phyloP scores from a whole-genome alignment of 35 echinoderm and acorn worm genomes.

The Holothuria glaberrima region DNA sequence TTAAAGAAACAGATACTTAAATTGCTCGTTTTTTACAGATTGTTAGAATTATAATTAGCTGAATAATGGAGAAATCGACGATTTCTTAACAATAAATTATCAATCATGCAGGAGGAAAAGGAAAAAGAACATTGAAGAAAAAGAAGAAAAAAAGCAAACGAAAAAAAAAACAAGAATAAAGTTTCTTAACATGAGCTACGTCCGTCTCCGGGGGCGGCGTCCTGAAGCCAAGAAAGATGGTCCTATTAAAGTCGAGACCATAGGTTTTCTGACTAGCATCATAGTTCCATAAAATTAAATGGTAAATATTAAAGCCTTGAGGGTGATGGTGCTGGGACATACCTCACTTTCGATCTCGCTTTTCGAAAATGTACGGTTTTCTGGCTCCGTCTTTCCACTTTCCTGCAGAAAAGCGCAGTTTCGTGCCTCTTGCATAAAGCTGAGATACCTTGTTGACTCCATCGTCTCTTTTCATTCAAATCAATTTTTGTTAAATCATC shows the following conservation, averaged over 20 bases:
- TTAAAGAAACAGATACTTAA: constrained; percentile 34
- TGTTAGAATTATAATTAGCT: background rate
- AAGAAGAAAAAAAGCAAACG: background rate
- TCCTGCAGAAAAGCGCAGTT: constrained; percentile 15
- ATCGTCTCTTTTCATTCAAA: constrained; percentile 22
- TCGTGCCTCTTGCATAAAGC: background rate
- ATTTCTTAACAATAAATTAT: background rate
- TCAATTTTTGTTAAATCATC: constrained; percentile 13
- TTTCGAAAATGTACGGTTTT: constrained; percentile 2
- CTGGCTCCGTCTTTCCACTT: background rate
- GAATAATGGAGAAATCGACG: background rate
- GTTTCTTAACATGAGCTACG: background rate
- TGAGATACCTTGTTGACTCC: background rate
- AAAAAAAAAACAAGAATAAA: background rate
- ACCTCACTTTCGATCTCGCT: background rate
- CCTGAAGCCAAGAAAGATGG: background rate
- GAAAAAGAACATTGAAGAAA: background rate
- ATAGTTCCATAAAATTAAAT: background rate
- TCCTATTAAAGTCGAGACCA: background rate
- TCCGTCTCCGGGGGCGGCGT: background rate
- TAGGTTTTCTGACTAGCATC: background rate
- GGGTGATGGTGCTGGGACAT: background rate
- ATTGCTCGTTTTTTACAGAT: background rate
- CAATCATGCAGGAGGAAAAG: background rate
- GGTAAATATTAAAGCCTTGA: background rate